phyloP scores from a whole-genome alignment of 2,113 vertebrate genomes.

The Paralichthys olivaceus region DNA sequence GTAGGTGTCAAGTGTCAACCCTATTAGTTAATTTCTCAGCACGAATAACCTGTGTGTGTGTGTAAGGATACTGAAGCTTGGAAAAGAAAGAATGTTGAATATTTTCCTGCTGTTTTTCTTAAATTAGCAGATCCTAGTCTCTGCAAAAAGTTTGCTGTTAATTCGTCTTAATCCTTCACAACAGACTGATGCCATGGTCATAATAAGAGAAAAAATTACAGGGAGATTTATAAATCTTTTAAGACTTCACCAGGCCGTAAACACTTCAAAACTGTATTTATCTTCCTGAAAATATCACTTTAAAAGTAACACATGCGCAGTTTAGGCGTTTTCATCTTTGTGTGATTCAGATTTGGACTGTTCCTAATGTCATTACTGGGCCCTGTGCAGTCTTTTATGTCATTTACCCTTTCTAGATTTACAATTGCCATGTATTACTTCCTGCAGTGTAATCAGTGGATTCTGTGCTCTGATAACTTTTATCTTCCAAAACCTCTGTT shows the following conservation, averaged over 20 bases:
- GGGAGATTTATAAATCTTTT: not conserved
- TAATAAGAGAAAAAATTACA: not conserved
- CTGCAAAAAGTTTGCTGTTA: not conserved
- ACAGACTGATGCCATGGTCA: not conserved
- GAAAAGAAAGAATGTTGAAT: not conserved
- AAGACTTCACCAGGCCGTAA: not conserved
- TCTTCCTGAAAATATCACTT: not conserved
- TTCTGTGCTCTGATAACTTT: no score
- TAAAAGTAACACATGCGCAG: not conserved
- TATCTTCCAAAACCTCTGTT: no score
- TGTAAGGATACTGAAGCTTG: not conserved
- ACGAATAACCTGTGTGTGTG: slow-evolving; percentile 18
- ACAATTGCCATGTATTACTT: no score
- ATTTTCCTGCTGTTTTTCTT: not conserved
- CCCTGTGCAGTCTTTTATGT: no score
- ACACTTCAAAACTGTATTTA: not conserved
- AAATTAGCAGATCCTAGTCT: not conserved
- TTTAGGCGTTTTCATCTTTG: no score
- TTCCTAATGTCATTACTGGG: no score
- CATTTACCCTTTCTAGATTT: no score
- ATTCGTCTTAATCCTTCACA: not conserved
- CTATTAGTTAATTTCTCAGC: slow-evolving; percentile 37
- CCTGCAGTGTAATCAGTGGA: no score
- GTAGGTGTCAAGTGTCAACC: slow-evolving; percentile 23
- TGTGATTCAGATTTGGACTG: no score